phyloP scores from a whole-genome alignment of 2,797 vertebrate genomes.

The Australoheros facetus region DNA sequence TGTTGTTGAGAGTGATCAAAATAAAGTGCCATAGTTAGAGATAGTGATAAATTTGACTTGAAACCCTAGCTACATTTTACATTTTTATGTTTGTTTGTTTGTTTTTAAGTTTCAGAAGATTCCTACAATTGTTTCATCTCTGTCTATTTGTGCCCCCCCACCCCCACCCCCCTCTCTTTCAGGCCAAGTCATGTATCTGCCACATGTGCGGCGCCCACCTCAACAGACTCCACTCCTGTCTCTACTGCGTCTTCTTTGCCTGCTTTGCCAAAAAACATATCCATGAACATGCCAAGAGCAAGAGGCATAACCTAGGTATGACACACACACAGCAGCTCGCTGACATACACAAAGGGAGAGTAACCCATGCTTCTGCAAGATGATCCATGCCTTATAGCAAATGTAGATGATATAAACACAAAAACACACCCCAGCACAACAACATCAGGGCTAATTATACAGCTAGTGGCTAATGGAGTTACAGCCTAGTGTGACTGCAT shows the following conservation, averaged over 20 bases:
- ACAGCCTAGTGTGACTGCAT: slow-evolving; percentile 1
- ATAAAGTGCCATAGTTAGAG: background rate
- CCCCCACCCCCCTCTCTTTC: slow-evolving; percentile 91
- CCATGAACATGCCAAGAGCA: slow-evolving; percentile 97
- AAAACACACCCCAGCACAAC: background rate
- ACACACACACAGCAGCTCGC: background rate
- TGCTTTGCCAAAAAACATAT: slow-evolving; percentile 99
- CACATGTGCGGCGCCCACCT: slow-evolving; percentile 97
- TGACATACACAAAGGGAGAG: background rate
- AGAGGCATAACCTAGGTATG: slow-evolving; percentile 97
- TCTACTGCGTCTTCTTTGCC: slow-evolving; percentile 98
- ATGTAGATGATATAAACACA: background rate
- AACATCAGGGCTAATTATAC: background rate
- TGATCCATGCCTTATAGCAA: background rate
- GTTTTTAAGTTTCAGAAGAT: background rate
- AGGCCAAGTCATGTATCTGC: slow-evolving; percentile 99
- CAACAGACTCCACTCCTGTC: slow-evolving; percentile 97
- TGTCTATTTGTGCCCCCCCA: slow-evolving; percentile 80
- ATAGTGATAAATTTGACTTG: background rate
- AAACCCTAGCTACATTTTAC: background rate
- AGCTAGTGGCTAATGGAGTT: background rate
- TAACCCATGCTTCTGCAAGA: background rate
- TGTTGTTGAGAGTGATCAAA: background rate
- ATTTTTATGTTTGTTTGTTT: background rate
- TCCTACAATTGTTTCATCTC: background rate